Evolutionary conservation across 2,888 invertebrate genomes (phyloP), one percentile per base, ranked within the genome.

Genomic region (Heterodera filipjevi): DNA sequence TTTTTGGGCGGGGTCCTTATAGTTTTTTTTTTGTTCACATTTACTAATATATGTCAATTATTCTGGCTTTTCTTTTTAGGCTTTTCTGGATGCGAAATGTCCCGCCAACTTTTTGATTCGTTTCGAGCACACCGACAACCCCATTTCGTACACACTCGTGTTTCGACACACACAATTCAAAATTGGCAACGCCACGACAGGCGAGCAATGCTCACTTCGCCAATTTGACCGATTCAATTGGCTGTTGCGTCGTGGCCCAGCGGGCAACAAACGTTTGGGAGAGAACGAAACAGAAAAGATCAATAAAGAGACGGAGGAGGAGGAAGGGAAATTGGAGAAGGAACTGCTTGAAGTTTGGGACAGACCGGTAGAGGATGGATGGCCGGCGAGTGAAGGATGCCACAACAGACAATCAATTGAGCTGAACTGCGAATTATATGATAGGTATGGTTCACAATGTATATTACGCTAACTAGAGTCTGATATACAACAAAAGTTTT

Each of bases 111-210:
- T 59, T 59, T 27, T 59, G 59, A 59, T 59, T 0, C 59, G 59
- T 59, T 59, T 59, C 27, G 59, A 59, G 12, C 59, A 59, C 59
- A 59, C 59, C 59, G 59, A 59, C 27, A n/a, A 59, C 59, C 59
- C 59, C 22, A 8, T 6, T 12, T 10, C n/a, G 27, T 59, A 59
- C 27, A 59, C 59, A 5, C 59, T 59, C 59, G 27, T n/a, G 27
- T 59, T 59, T 12, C 59, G 59, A 8, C 59, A 59, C 59, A n/a
- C 59, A 5, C 3, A 59, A 27, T n/a, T 59, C 27, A 27, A 27
- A n/a, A 10, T 59, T n/a, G 59, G 27, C 59, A 59, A 59, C 59
- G 59, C 59, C 3, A n/a, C 59, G 27, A 59, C 59, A n/a, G n/a
- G 27, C 59, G 59, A 59, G n/a, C 59, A 59, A 6, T 59, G 59